Evolutionary conservation across 2,888 invertebrate species (phyloP).

Genomic region (Listrodromus nycthemerus): DNA sequence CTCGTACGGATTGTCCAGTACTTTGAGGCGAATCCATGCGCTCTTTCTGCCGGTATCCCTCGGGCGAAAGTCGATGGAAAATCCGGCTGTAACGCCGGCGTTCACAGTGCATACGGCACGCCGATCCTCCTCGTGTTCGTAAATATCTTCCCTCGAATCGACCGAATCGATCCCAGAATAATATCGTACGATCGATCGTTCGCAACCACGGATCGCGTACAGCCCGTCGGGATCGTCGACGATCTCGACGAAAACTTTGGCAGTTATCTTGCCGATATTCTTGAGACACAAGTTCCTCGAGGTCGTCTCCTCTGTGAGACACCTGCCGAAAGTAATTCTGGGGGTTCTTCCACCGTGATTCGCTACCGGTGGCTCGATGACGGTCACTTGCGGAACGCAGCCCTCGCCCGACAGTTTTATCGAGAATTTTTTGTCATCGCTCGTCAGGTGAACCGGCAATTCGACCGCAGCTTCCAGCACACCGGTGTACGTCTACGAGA

Average conservation of each 20-base stretch:
- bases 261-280: conserved; percentile 82
- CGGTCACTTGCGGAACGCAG: conserved; percentile 83
- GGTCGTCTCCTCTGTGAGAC: conserved; percentile 75
- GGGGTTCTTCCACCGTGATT: conserved; percentile 69
- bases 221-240: conserved; percentile 73
- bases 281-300: conserved; percentile 77
- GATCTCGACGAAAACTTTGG: conserved; percentile 83
- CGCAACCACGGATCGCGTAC: conserved; percentile 56
- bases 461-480: conserved; percentile 75
- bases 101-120: conserved; percentile 69
- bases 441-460: conserved; percentile 68
- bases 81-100: conserved; percentile 75
- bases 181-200: conserved; percentile 14
- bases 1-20: conserved; percentile 87
- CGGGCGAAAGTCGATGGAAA: conserved; percentile 81
- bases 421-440: conserved; percentile 69
- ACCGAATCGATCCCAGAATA: neutral
- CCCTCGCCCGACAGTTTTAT: conserved; percentile 83
- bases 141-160: conserved; percentile 37
- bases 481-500: conserved; percentile 77
- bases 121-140: conserved; percentile 5
- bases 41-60: conserved; percentile 72
- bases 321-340: conserved; percentile 81
- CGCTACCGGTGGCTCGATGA: conserved; percentile 79
- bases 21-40: conserved; percentile 83